These are phyloP conservation scores for Zapus hudsonius DNA, from an alignment of 2,113 vertebrate genomes.

Conservation along the genomic window DNA sequence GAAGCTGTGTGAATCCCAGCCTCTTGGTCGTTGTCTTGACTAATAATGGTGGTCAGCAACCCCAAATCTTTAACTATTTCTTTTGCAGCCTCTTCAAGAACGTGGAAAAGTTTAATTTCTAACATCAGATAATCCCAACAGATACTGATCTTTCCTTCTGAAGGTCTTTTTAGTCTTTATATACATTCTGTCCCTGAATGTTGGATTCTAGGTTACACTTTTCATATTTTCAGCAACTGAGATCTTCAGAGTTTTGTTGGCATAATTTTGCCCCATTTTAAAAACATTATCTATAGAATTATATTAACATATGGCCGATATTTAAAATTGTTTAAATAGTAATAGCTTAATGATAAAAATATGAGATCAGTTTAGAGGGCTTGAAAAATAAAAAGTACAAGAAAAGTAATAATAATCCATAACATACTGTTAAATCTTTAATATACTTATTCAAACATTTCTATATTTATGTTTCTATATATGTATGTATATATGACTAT, in stretches of 20 bases:
- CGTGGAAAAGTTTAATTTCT: conserved; percentile 4
- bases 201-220: too few relatives aligned
- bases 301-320: neutral
- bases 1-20: neutral
- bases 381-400: neutral
- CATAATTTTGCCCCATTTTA: neutral
- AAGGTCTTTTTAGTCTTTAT: neutral
- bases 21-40: neutral
- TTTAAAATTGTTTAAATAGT: neutral
- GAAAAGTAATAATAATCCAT: neutral
- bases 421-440: neutral
- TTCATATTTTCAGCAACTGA: neutral
- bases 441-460: neutral
- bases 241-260: neutral
- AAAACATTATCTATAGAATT: neutral
- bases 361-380: neutral
- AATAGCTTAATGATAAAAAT: neutral
- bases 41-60: neutral
- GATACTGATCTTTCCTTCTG: neutral
- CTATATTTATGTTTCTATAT: neutral
- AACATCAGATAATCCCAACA: neutral
- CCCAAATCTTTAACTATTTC: neutral
- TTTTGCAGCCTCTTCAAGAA: neutral
- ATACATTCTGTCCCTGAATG: neutral
- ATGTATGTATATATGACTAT: neutral